phyloP scores from a whole-genome alignment of 2,113 vertebrate genomes.

The Ivindomyrus marchei region DNA sequence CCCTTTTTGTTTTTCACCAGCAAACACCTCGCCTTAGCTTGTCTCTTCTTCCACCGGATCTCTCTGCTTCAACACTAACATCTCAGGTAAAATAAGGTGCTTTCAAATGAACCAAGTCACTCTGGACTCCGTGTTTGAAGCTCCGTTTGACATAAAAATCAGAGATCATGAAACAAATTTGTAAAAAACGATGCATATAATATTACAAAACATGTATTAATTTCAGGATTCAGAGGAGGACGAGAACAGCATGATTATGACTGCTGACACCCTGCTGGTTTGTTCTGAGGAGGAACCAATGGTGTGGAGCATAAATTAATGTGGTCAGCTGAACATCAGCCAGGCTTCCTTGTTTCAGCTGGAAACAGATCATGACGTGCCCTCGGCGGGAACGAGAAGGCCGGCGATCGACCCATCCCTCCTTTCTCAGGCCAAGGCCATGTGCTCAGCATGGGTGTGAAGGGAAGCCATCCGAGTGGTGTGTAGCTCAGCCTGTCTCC shows the following conservation, averaged over 20 bases:
- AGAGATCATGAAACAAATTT: not conserved
- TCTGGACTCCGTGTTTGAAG: not conserved
- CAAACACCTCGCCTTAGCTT: not conserved
- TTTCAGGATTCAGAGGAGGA: not conserved
- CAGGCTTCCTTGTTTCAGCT: not conserved
- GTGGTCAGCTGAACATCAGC: slow-evolving; percentile 1
- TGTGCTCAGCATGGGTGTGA: not conserved
- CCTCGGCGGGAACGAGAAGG: not conserved
- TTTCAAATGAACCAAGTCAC: not conserved
- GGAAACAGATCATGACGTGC: not conserved
- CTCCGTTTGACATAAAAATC: not conserved
- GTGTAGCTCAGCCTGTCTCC: not conserved
- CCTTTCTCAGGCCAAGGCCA: not conserved
- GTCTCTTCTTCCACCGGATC: not conserved
- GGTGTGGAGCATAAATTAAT: not conserved
- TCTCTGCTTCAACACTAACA: not conserved
- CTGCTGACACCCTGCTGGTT: not conserved
- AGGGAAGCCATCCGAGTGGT: not conserved
- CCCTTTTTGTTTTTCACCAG: not conserved
- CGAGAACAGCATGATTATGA: not conserved
- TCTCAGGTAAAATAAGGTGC: not conserved
- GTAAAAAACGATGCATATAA: not conserved
- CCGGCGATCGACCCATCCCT: not conserved
- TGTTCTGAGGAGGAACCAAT: not conserved
- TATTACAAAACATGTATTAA: not conserved